A percentile compares a stretch with the other conserved stretches of the same genome.
Evolutionary conservation across 2,797 vertebrate species (phyloP).

Genomic region (Pygocentrus nattereri): DNA sequence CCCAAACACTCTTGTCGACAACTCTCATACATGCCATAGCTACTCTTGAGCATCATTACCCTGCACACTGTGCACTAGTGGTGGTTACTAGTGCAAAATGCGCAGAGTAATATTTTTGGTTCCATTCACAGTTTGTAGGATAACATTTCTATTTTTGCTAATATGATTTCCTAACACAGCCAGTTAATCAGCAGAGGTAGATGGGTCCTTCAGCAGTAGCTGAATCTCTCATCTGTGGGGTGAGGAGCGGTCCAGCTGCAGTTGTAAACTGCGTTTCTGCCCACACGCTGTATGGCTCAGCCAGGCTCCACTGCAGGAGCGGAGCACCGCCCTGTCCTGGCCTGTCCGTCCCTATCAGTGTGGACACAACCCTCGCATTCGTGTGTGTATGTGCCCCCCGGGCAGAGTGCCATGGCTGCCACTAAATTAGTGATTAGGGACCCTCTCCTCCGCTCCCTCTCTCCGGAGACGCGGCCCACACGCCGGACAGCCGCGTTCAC

Average conservation of each 20-base stretch:
- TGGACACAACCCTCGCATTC: constrained; percentile 47
- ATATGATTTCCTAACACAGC: neutral
- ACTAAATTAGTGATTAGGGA: constrained; percentile 87
- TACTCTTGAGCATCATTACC: neutral
- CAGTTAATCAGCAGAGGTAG: neutral
- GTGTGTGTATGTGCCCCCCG: constrained; percentile 67
- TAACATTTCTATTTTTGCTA: neutral
- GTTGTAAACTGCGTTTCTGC: constrained; percentile 1
- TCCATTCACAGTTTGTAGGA: neutral
- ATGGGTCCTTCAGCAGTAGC: neutral
- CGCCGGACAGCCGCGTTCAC: constrained; percentile 74
- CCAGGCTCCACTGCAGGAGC: constrained; percentile 13
- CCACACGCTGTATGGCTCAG: constrained; percentile 12
- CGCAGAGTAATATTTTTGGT: neutral
- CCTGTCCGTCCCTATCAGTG: constrained; percentile 55
- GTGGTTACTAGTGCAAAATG: neutral
- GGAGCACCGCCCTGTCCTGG: constrained; percentile 30
- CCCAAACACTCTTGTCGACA: constrained; percentile 3
- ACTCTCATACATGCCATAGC: neutral
- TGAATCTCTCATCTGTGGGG: neutral
- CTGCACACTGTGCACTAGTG: neutral
- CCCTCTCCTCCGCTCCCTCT: constrained; percentile 61
- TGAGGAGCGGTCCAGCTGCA: neutral
- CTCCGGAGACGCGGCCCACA: constrained; percentile 50
- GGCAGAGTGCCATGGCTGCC: constrained; percentile 75